Evolutionary conservation across 2,113 vertebrate species (phyloP).

Genomic region (Gymnocephalus cernua): DNA sequence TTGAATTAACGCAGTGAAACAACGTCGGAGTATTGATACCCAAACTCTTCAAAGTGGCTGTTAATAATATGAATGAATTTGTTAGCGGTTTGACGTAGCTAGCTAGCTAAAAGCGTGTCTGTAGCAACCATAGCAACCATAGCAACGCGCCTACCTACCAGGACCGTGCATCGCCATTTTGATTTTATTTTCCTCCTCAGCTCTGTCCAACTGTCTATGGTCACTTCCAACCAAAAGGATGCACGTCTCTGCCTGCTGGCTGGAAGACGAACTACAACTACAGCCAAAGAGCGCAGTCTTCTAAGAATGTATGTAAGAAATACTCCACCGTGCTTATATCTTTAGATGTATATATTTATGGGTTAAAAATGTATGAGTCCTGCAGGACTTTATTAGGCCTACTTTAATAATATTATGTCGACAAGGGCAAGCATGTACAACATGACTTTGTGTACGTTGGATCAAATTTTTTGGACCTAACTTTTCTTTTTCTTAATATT

Average conservation of each 20-base stretch:
- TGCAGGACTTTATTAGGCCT: too few species aligned
- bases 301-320: neutral
- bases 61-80: neutral
- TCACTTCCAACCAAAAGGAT: neutral
- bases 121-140: slow-evolving; percentile 66
- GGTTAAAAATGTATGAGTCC: too few species aligned
- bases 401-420: neutral
- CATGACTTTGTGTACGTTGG: neutral
- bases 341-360: too few species aligned
- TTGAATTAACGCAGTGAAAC: neutral
- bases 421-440: too few species aligned
- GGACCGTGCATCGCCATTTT: slow-evolving; percentile 72
- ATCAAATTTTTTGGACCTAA: too few species aligned
- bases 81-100: neutral
- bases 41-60: neutral
- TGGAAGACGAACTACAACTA: slow-evolving; percentile 41
- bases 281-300: neutral
- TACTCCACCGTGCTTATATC: too few species aligned
- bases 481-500: too few species aligned
- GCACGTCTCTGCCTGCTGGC: slow-evolving; percentile 55
- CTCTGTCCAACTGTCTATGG: neutral
- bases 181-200: neutral
- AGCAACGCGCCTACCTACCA: slow-evolving; percentile 76
- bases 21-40: neutral
- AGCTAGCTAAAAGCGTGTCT: slow-evolving; percentile 12